Conservation (phyloP, 1,140 invertebrate species). For the Listronotus oregonensis region DNA sequence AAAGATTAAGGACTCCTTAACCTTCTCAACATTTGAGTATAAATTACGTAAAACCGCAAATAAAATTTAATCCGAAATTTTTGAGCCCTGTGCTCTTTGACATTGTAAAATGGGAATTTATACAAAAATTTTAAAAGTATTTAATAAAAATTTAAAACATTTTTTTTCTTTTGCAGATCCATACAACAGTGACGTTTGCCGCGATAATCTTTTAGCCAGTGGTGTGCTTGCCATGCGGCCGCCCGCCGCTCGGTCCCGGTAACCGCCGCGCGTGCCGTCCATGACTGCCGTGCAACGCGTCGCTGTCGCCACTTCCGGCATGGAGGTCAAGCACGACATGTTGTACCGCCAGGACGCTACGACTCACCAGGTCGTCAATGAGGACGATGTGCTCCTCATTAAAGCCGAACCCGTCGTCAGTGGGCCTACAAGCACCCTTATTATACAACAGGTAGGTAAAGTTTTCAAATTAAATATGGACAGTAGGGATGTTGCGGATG, state of each 20-base stretch:
- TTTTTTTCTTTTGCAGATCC: slow-evolving; percentile 40
- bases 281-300: slow-evolving; percentile 48
- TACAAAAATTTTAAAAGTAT: no score
- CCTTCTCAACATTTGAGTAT: no score
- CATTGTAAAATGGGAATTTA: no score
- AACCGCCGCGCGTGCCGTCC: slow-evolving; percentile 40
- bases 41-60: no score
- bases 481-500: no score
- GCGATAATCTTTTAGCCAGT: slow-evolving; percentile 13
- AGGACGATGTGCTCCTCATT: slow-evolving; percentile 52
- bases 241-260: slow-evolving; percentile 34
- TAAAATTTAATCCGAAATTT: no score
- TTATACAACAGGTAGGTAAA: slow-evolving; percentile 33
- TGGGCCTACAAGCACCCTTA: slow-evolving; percentile 33
- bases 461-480: no score
- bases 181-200: slow-evolving; percentile 24
- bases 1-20: no score
- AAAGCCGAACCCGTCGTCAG: slow-evolving; percentile 52
- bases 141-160: no score
- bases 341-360: slow-evolving; percentile 40
- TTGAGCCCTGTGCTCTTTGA: no score
- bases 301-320: slow-evolving; percentile 30
- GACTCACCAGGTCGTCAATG: slow-evolving; percentile 30
- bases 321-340: slow-evolving; percentile 55
- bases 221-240: slow-evolving; percentile 29